A percentile compares a stretch with the other conserved stretches of the same genome.
These are phyloP conservation scores for Ploceus nigricollis DNA, from an alignment of 2,113 vertebrate species.

Conservation along the genomic window DNA sequence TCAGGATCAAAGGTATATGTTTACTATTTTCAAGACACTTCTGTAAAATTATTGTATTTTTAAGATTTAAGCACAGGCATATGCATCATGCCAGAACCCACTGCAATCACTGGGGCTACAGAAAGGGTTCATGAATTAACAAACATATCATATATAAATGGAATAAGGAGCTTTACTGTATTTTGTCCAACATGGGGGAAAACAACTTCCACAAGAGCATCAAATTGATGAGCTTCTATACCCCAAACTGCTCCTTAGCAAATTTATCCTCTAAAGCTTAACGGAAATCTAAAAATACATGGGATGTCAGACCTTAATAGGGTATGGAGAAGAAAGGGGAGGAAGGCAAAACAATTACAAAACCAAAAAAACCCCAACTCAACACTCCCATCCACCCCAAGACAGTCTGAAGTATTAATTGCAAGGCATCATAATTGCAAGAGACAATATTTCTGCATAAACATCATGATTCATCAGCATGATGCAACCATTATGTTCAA, in stretches of 20 bases:
- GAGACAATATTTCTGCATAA: conserved; percentile 40
- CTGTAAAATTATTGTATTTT: background rate
- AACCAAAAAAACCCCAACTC: background rate
- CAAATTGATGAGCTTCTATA: background rate
- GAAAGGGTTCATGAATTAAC: background rate
- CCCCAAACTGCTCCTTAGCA: background rate
- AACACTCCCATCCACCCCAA: background rate
- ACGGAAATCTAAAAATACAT: background rate
- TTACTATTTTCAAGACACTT: background rate
- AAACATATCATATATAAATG: background rate
- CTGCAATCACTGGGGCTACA: background rate
- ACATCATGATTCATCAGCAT: background rate
- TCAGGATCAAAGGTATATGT: background rate
- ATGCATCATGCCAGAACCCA: conserved; percentile 12
- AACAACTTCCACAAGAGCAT: background rate
- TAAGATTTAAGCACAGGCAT: background rate
- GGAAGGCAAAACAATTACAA: background rate
- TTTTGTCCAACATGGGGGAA: background rate
- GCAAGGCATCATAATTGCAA: background rate
- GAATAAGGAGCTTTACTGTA: background rate
- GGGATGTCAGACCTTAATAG: background rate
- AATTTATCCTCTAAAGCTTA: background rate
- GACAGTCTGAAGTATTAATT: background rate
- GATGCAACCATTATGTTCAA: background rate
- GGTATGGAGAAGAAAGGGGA: background rate